These are phyloP conservation scores for Epizoanthus scotinus DNA, from an alignment of 92 coral and sea anemone genomes.

Conservation along the genomic window DNA sequence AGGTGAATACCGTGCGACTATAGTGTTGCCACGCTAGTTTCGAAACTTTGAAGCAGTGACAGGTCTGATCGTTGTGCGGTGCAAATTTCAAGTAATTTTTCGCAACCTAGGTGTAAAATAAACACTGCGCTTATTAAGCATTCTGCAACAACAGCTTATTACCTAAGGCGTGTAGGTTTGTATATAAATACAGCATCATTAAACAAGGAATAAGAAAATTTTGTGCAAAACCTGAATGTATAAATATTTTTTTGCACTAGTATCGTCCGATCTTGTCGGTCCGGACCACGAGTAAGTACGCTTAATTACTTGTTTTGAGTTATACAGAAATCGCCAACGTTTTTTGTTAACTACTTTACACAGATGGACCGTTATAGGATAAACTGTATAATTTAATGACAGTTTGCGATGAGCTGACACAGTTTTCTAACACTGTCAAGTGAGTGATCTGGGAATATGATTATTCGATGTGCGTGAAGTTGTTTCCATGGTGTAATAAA, in stretches of 20 bases:
- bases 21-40: background rate
- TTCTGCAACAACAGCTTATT: background rate
- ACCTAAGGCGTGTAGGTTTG: no score
- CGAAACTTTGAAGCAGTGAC: conserved; percentile 21
- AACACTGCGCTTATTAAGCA: background rate
- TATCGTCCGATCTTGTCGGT: background rate
- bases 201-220: background rate
- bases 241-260: background rate
- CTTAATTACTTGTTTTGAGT: no score
- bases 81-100: conserved; percentile 20
- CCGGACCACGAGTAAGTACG: no score
- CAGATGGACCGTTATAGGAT: no score
- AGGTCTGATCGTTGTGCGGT: background rate
- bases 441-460: background rate
- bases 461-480: background rate
- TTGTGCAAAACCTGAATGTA: background rate
- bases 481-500: conserved; percentile 38
- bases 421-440: no score
- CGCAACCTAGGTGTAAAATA: conserved; percentile 18
- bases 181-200: background rate
- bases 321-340: no score
- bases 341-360: no score
- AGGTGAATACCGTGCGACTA: background rate
- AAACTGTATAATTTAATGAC: no score
- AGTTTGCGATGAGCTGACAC: no score